Base-by-base conservation (phyloP, 37 sponge, comb jelly and placozoan genomes). In the Agelas oroides region DNA sequence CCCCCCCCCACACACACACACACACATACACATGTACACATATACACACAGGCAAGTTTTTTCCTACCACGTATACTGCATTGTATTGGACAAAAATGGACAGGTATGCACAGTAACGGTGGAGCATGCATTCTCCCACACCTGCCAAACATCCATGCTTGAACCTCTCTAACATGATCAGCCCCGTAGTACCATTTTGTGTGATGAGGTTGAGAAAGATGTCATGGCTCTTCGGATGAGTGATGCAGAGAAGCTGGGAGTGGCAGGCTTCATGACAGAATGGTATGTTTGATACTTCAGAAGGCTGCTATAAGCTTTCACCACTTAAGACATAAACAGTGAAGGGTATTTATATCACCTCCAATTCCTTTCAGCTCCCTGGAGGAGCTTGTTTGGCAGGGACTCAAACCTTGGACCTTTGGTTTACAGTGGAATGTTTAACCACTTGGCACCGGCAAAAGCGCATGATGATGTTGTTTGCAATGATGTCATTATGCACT, bases 241-340 rank as follows among this genome's bases (percentile, higher is more conserved):
- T 17, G 94, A 94, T 52, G 57, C 70, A 15, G 32, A 90, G 62
- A 94, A 85, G 39, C 77, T 94, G 28, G 80, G 80, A 39, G 76
- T 83, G 17, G 94, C 88, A 54, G 90, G 88, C 0, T 94, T 94
- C 65, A 78, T 94, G 81, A 94, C 94, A 53, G 94, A 94, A 65
- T 94, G 92, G 89, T 86, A 60, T 41, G 60, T 53, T 35, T 40
- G n/a, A n/a, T n/a, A n/a, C n/a, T n/a, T n/a, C 6, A 46, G 46
- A 46, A 46, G 46, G 46, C 46, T 46, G 46, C 46, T 46, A 3
- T 46, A 8, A 12, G 46, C 46, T 46, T 46, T 46, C 46, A n/a
- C n/a, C n/a, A n/a, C n/a, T n/a, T n/a, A n/a, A n/a, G n/a, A n/a
- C n/a, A n/a, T n/a, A n/a, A n/a, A n/a, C n/a, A n/a, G n/a, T n/a